These are phyloP conservation scores for Amblyjoppa fuscipennis DNA, from an alignment of 2,888 invertebrate genomes.

Conservation along the genomic window DNA sequence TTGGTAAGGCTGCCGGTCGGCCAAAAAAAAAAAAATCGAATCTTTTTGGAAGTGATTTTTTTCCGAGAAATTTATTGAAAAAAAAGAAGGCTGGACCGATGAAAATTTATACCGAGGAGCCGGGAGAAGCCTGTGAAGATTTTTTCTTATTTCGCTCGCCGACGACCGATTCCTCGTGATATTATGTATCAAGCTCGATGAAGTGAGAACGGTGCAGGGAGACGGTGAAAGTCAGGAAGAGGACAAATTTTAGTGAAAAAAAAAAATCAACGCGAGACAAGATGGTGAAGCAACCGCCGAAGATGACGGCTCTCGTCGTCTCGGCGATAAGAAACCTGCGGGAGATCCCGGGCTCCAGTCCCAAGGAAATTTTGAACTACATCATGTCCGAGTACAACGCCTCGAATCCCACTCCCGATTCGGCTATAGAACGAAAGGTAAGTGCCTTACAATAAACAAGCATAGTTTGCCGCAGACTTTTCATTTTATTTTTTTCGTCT, in stretches of 20 bases:
- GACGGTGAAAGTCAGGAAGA: conserved; percentile 10
- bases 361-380: conserved; percentile 81
- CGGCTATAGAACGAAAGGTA: conserved; percentile 77
- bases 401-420: conserved; percentile 67
- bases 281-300: conserved; percentile 76
- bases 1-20: background rate
- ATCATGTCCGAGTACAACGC: conserved; percentile 78
- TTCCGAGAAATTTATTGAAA: conserved; percentile 10
- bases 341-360: conserved; percentile 80
- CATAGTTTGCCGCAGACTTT: background rate
- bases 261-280: conserved; percentile 40
- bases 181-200: conserved; percentile 36
- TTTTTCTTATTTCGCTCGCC: conserved; percentile 39
- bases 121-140: background rate
- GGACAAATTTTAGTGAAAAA: conserved; percentile 35
- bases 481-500: background rate
- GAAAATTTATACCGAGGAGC: conserved; percentile 8
- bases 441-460: conserved; percentile 29
- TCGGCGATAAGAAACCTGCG: conserved; percentile 80
- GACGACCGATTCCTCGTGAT: conserved; percentile 30
- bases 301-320: conserved; percentile 80
- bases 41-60: conserved; percentile 34
- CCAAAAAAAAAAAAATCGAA: conserved; percentile 13
- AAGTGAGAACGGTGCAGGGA: conserved; percentile 45
- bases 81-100: conserved; percentile 2